These are phyloP conservation scores for Ptyas mucosa DNA, from an alignment of 2,113 vertebrate genomes.

Conservation along the genomic window DNA sequence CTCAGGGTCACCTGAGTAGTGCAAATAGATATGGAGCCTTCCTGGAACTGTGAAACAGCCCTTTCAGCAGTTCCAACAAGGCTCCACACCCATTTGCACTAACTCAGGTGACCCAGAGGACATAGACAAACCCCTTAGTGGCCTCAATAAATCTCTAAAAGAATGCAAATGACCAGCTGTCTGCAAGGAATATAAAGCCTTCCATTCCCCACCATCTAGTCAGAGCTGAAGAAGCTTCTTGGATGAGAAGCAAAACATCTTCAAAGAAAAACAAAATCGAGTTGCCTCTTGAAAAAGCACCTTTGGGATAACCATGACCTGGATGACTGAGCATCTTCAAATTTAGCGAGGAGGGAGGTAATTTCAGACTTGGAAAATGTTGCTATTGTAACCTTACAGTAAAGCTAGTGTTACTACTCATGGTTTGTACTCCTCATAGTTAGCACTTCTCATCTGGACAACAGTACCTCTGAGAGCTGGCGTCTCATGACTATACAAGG, in stretches of 20 bases:
- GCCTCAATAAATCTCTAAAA: no score
- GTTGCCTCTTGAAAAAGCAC: neutral
- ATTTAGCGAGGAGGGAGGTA: neutral
- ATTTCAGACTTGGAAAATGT: neutral
- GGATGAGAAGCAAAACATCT: neutral
- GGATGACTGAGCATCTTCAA: neutral
- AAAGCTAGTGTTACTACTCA: neutral
- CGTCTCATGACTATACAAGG: neutral
- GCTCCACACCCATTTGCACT: neutral
- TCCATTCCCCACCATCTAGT: neutral
- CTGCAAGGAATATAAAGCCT: neutral
- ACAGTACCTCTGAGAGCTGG: neutral
- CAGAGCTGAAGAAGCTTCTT: neutral
- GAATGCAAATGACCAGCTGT: neutral
- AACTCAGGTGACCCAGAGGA: no score
- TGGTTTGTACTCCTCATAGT: neutral
- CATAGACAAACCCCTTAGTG: no score
- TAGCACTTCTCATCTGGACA: neutral
- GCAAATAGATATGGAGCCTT: neutral
- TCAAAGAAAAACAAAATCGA: neutral
- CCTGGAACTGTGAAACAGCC: neutral
- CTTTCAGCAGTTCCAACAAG: neutral
- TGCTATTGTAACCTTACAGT: neutral
- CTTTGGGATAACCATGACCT: neutral
- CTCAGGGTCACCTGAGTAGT: neutral